Conservation (phyloP, 2,888 invertebrate genomes). For the Megalurothrips usitatus region DNA sequence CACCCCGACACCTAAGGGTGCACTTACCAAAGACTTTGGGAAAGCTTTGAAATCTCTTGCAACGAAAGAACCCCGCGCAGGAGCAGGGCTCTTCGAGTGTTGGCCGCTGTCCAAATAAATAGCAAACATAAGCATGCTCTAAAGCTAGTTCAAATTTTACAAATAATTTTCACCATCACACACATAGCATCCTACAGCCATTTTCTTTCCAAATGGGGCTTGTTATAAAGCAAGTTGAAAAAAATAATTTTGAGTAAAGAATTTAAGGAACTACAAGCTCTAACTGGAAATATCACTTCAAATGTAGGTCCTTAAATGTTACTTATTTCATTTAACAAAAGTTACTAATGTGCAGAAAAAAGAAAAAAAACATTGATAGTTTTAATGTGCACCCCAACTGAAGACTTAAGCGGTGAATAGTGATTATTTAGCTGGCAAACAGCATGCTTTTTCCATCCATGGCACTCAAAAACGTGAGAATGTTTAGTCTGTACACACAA, state of each 20-base stretch:
- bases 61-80: conserved; percentile 2
- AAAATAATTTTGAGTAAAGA: background rate
- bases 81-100: background rate
- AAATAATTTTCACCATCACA: background rate
- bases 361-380: no score
- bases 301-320: no score
- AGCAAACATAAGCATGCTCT: conserved; percentile 19
- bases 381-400: background rate
- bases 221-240: no score
- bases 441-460: background rate
- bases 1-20: background rate
- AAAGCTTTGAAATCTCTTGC: background rate
- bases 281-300: background rate
- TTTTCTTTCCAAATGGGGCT: no score
- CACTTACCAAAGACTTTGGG: conserved; percentile 14
- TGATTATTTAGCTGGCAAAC: background rate
- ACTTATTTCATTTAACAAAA: background rate
- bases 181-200: background rate
- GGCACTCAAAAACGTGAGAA: no score
- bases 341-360: background rate
- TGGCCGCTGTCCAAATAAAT: conserved; percentile 1
- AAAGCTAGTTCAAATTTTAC: background rate
- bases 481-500: no score
- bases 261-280: background rate
- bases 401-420: background rate